phyloP scores from a whole-genome alignment of 1,140 invertebrate species.

The Theocolax elegans region DNA sequence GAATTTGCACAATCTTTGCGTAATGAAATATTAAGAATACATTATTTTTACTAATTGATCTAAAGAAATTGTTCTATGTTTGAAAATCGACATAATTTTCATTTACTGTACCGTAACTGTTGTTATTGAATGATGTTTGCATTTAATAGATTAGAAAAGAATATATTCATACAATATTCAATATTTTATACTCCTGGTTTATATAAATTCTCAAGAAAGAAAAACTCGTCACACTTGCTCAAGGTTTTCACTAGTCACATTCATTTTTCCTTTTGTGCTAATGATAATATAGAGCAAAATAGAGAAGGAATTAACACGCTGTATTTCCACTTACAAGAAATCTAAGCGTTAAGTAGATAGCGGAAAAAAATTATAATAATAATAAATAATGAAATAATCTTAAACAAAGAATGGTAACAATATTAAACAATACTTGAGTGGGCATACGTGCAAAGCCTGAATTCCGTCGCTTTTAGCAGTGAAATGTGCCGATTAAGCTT shows the following conservation, averaged over 20 bases:
- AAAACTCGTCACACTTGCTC: neutral
- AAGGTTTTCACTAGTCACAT: constrained; percentile 29
- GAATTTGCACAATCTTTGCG: too few relatives aligned
- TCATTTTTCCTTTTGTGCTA: constrained; percentile 19
- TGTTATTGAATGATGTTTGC: neutral
- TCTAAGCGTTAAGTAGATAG: constrained; percentile 18
- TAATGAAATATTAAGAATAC: too few relatives aligned
- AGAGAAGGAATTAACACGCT: constrained; percentile 25
- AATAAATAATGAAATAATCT: constrained; percentile 20
- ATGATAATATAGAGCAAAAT: constrained; percentile 2
- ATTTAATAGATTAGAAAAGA: neutral
- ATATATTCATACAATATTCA: neutral
- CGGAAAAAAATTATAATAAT: constrained; percentile 24
- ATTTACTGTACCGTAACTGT: too few relatives aligned
- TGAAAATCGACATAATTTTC: too few relatives aligned
- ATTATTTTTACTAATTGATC: too few relatives aligned
- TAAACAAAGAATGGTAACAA: constrained; percentile 16
- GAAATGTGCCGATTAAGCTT: constrained; percentile 26
- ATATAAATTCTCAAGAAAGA: too few relatives aligned
- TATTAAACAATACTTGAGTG: constrained; percentile 11
- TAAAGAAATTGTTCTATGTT: too few relatives aligned
- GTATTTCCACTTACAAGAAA: constrained; percentile 14
- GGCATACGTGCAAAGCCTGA: constrained; percentile 16
- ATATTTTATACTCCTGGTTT: neutral
- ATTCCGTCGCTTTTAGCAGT: constrained; percentile 17